Evolutionary conservation across 1,140 invertebrate species (phyloP).

Genomic region (honey bee (Apis mellifera)): Amel_HAv3.1 CM009941.2:12284001-12284500

Average conservation of each 20-base stretch:
- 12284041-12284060: constrained; percentile 62
- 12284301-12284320: no score
- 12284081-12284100: constrained; percentile 36
- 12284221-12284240: not conserved
- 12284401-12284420: no score
- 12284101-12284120: constrained; percentile 32
- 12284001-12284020: constrained; percentile 56
- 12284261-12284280: no score
- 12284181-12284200: not conserved
- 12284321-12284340: no score
- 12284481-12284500: constrained; percentile 4
- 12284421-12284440: no score
- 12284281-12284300: no score
- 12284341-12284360: no score
- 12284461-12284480: no score
- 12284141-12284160: not conserved
- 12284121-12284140: not conserved
- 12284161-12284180: not conserved
- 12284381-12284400: no score
- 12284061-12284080: constrained; percentile 39
- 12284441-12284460: no score
- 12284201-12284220: not conserved
- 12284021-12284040: constrained; percentile 58
- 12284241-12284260: no score
- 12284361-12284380: no score